These are phyloP conservation scores for Camponotus floridanus DNA, from an alignment of 1,140 invertebrate genomes.

Conservation along the genomic window DNA sequence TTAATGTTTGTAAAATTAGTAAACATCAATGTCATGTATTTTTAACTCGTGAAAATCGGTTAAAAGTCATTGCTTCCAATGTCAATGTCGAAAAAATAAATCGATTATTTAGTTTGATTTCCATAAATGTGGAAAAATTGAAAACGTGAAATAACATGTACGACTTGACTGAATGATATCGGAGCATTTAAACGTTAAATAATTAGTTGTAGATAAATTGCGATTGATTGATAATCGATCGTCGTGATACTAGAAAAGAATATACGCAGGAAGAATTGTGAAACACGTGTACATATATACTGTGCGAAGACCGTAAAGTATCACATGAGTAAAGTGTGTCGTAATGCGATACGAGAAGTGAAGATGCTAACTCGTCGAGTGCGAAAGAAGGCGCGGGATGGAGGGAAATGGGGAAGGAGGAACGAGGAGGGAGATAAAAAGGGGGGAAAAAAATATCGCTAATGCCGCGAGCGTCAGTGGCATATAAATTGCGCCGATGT, in stretches of 20 bases:
- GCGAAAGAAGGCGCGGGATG: slow-evolving; percentile 10
- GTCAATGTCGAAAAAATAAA: slow-evolving; percentile 26
- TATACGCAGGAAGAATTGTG: slow-evolving; percentile 40
- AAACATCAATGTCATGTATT: slow-evolving; percentile 47
- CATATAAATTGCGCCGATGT: slow-evolving; percentile 60
- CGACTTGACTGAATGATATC: background rate
- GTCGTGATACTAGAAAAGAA: background rate
- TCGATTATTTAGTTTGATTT: slow-evolving; percentile 38
- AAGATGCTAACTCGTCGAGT: slow-evolving; percentile 57
- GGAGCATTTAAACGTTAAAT: slow-evolving; percentile 4
- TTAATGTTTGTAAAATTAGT: slow-evolving; percentile 52
- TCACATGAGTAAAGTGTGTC: slow-evolving; percentile 61
- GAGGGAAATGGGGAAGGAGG: slow-evolving; percentile 3
- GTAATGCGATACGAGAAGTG: slow-evolving; percentile 62
- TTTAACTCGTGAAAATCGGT: slow-evolving; percentile 43
- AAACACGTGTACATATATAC: slow-evolving; percentile 38
- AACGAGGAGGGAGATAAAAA: background rate
- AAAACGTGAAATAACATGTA: background rate
- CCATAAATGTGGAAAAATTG: background rate
- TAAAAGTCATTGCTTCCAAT: slow-evolving; percentile 20
- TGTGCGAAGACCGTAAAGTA: slow-evolving; percentile 60
- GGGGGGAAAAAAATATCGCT: slow-evolving; percentile 59
- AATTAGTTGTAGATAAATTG: slow-evolving; percentile 27
- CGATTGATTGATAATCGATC: slow-evolving; percentile 26
- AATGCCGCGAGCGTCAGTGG: slow-evolving; percentile 52